Conservation (phyloP, 1,140 invertebrate genomes). For the Calycopis cecrops region DNA sequence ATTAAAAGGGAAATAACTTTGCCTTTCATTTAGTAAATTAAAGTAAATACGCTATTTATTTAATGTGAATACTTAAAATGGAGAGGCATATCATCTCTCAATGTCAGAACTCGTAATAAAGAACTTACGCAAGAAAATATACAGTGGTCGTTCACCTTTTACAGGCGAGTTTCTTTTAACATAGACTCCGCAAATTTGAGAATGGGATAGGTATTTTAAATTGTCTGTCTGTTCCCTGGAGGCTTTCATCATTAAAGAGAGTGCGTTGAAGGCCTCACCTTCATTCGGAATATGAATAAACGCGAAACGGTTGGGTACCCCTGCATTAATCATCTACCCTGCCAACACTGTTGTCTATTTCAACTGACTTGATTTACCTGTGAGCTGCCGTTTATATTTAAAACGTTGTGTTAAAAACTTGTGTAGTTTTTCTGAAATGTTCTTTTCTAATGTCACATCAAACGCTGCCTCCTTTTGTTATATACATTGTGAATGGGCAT, state of each 20-base stretch:
- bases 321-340: constrained; percentile 38
- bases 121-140: constrained; percentile 23
- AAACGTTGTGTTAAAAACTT: neutral
- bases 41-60: constrained; percentile 6
- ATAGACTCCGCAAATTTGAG: constrained; percentile 34
- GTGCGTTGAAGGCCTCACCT: constrained; percentile 45
- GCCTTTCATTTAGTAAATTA: constrained; percentile 4
- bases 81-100: neutral
- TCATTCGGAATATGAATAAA: constrained; percentile 51
- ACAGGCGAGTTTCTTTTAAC: constrained; percentile 36
- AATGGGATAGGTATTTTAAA: constrained; percentile 49
- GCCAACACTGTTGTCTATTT: constrained; percentile 22
- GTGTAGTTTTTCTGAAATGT: neutral
- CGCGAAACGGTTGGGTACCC: constrained; percentile 32
- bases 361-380: constrained; percentile 8
- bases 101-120: constrained; percentile 12
- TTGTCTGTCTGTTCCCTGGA: constrained; percentile 43
- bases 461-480: no score
- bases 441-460: no score
- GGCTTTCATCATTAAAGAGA: constrained; percentile 48
- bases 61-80: neutral
- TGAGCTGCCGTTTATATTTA: constrained; percentile 7
- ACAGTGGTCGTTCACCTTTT: constrained; percentile 35
- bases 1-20: neutral
- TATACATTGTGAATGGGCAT: no score